Evolutionary conservation across 1,140 invertebrate species (phyloP), one percentile per base, ranked within the genome.

Genomic region (Bombus superbus): DNA sequence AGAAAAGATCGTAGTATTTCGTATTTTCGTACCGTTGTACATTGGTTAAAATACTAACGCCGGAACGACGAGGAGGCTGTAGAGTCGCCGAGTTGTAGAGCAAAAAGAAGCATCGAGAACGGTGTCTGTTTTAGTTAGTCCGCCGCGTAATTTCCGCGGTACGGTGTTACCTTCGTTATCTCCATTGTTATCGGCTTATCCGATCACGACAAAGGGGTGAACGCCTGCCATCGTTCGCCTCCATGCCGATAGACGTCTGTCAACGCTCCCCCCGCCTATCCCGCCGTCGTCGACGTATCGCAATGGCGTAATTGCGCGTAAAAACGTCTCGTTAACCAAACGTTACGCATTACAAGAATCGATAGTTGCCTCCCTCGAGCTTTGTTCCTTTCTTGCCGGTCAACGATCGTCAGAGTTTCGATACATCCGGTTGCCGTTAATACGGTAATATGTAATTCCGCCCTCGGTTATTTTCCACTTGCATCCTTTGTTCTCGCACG

Each of bases 151-250:
- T 91, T 90, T 81, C 77, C 64, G 72, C 53, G 59, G 53, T 38
- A 62, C 80, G 89, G 89, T 53, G 47, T 91, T 91, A 84, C 77
- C 83, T 86, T 91, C 89, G 85, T 91, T 91, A 91, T 82, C 89
- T 53, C 64, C 35, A 64, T 59, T 71, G 79, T 90, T 90, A 88
- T 87, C 78, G 62, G 66, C 79, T 88, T 88, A 84, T 79, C 66
- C 69, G 88, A 86, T 86, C 80, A 77, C 47, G 32, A 68, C 62
- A 74, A 89, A 89, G 81, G 81, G 66, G 47, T 32, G 59, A 42
- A 25, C 28, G 42, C 11, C 35, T 44, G 40, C 25, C 83, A n/a
- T n/a, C 40, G n/a, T 4, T 25, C 66, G 53, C 59, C 79, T 71
- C 71, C 40, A 47, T 53, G 28, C 10, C 57, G 18, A 22, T 47